Evolutionary conservation across 2,888 invertebrate species (phyloP), one percentile per base, ranked within the genome.

Genomic region (Griposia aprilina): DNA sequence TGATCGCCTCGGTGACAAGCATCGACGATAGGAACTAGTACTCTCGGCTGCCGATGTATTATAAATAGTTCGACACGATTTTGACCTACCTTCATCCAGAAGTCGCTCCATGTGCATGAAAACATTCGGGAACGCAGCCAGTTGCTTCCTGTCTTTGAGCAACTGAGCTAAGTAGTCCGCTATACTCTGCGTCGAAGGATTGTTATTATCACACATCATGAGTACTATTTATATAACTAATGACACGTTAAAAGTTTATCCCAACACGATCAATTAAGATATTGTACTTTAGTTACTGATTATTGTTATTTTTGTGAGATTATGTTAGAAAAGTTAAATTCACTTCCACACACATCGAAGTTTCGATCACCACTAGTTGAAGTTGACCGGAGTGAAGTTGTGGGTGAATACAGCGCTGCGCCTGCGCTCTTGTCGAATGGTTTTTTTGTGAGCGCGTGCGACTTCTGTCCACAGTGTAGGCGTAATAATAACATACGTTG

Each of bases 131-230:
- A 99, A 99, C 95, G 99, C 99, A 94, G 99, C 99, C 96, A 99
- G 98, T 97, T 99, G 99, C 97, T 99, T 99, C 97, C 99, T 99
- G 98, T 99, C 99, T 98, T 99, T 99, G 96, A 99, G 98, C 97
- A 99, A 98, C 97, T 99, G 99, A 96, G 99, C 99, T 98, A 99
- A 98, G 97, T 99, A 99, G 97, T 99, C 99, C 97, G 99, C 99
- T 97, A 99, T 99, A 97, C 99, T 99, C 97, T 99, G 99, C 97
- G 99, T 99, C 96, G 98, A 98, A 93, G 98, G 97, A 96, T 94
- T 96, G 95, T 94, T 97, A 95, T 94, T 96, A 95, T 97, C 97
- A 96, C 97, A 97, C 97, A 97, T 97, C 95, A 94, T 97, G 95
- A 94, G 92, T 95, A 93, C 92, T 91, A 92, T 93, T 92, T 93